Evolutionary conservation across 2,888 invertebrate genomes (phyloP), one percentile per base, ranked within the genome.

Genomic region (Tenodera sinensis): DNA sequence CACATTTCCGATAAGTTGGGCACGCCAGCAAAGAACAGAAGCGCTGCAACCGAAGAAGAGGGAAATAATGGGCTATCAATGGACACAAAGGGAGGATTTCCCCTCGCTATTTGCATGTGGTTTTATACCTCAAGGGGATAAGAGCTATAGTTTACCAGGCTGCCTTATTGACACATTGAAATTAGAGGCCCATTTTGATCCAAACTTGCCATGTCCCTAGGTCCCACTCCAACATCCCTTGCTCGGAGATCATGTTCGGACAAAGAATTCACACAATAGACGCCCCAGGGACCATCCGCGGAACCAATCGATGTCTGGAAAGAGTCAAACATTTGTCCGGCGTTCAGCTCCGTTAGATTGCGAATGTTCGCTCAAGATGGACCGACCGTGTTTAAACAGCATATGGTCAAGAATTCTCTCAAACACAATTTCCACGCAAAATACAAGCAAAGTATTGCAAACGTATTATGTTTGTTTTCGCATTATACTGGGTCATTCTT

Each of bases 81-180:
- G 54, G 6, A 71, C 54, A 71, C 54, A 71, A 71, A 71, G 54
- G 54, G 54, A 71, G 20, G 20, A 42, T 34, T 30, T 71, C 87
- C 87, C 87, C 25, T 42, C 30, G 42, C 34, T 83, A 81, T 83
- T 30, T 87, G 34, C 87, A 34, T 34, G 87, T 30, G 87, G 83
- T 87, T 87, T 85, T 15, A n/a, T 34, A 4, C 30, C 87, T 54
- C 87, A 30, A 71, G 54, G 87, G 81, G 87, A 81, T 28, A 15
- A 9, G 28, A 20, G 34, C 47, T 14, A 27, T 28, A 8, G 54
- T 71, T 71, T 25, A 54, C 28, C 20, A 71, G 9, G 28, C 27
- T 4, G 81, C n/a, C n/a, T 27, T 87, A 87, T 87, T 87, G 87
- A 87, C 87, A 87, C 82, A 87, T 83, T 87, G 82, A 87, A 87